These are phyloP conservation scores for Scleropages formosus DNA, from an alignment of 2,797 vertebrate genomes.

Conservation along the genomic window DNA sequence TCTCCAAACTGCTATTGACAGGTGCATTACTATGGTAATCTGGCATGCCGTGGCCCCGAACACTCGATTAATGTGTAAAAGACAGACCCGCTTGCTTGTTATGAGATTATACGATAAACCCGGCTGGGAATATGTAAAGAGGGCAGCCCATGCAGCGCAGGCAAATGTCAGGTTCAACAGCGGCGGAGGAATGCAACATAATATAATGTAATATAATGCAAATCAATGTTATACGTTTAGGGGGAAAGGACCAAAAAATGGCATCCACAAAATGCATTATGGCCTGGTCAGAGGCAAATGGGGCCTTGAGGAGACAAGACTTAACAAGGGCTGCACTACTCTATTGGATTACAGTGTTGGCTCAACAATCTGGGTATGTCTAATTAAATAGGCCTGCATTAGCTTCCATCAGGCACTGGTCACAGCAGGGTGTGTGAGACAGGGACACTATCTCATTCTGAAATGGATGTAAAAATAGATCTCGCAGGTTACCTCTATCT, in stretches of 20 bases:
- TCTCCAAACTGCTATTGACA: conserved; percentile 65
- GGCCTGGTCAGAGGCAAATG: conserved; percentile 48
- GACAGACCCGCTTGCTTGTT: conserved; percentile 41
- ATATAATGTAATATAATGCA: conserved; percentile 62
- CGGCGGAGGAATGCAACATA: conserved; percentile 48
- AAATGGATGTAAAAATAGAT: conserved; percentile 72
- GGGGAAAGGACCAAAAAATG: conserved; percentile 59
- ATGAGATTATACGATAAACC: conserved; percentile 57
- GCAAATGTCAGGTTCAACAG: conserved; percentile 56
- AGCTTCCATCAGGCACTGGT: conserved; percentile 49
- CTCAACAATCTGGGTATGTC: conserved; percentile 70
- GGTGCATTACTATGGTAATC: conserved; percentile 67
- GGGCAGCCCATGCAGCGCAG: conserved; percentile 32
- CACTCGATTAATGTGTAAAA: conserved; percentile 44
- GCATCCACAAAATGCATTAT: conserved; percentile 62
- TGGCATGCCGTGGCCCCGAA: conserved; percentile 7
- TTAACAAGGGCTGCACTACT: conserved; percentile 55
- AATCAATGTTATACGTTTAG: conserved; percentile 65
- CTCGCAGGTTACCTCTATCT: conserved; percentile 53
- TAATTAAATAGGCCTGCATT: conserved; percentile 76
- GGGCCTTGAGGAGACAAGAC: conserved; percentile 60
- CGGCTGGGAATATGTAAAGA: conserved; percentile 52
- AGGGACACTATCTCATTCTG: conserved; percentile 67
- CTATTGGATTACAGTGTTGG: conserved; percentile 73
- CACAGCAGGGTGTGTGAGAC: conserved; percentile 49